These are phyloP conservation scores for Channa maculata DNA, from an alignment of 2,113 vertebrate genomes.

Conservation along the genomic window DNA sequence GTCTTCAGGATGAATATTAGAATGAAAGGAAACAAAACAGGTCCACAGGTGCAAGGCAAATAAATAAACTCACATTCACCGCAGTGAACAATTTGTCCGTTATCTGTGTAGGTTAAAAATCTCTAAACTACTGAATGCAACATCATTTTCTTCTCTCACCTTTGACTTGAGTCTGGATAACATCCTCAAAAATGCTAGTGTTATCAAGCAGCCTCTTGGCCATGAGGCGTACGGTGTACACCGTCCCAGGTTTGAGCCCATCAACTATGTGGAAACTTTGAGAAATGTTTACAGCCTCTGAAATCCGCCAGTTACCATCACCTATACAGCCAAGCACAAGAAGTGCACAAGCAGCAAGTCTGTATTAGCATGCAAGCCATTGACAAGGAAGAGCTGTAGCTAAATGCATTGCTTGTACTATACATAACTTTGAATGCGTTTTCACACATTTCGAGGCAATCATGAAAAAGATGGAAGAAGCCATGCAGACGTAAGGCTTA, in stretches of 20 bases:
- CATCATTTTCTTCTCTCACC: slow-evolving; percentile 84
- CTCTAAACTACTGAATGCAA: slow-evolving; percentile 37
- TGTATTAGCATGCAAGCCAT: slow-evolving; percentile 45
- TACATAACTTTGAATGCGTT: slow-evolving; percentile 27
- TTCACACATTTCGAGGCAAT: slow-evolving; percentile 10
- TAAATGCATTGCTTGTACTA: neutral
- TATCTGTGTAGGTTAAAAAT: neutral
- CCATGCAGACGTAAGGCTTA: slow-evolving; percentile 20
- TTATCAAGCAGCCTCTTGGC: slow-evolving; percentile 91
- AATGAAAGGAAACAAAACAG: neutral
- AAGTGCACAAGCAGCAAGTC: slow-evolving; percentile 83
- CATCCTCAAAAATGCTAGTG: slow-evolving; percentile 95
- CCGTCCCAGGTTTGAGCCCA: slow-evolving; percentile 87
- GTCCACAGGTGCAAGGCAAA: slow-evolving; percentile 15
- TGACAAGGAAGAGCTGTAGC: neutral
- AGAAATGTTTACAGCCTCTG: slow-evolving; percentile 90
- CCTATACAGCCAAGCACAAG: slow-evolving; percentile 84
- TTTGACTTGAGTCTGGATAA: slow-evolving; percentile 93
- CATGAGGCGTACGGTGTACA: slow-evolving; percentile 90
- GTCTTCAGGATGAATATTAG: slow-evolving; percentile 33
- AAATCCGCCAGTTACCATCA: slow-evolving; percentile 88
- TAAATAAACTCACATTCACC: neutral
- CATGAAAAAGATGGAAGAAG: slow-evolving; percentile 7
- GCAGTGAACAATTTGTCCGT: slow-evolving; percentile 3
- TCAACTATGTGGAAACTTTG: slow-evolving; percentile 90